These are phyloP conservation scores for Hoplodrina blanda DNA, from an alignment of 2,888 invertebrate species.

Conservation along the genomic window DNA sequence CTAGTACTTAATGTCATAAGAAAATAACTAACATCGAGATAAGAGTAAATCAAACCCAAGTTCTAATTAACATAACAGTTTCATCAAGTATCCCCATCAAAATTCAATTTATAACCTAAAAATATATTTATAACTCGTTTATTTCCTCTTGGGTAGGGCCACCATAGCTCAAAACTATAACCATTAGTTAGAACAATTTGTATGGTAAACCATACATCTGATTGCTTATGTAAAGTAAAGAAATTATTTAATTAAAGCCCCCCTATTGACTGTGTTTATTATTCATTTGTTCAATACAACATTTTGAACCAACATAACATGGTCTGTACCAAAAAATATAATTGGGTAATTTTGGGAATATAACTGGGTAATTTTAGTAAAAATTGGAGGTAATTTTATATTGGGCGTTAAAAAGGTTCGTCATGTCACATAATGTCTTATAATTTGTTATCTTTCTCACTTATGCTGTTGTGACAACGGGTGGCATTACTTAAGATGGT, in stretches of 20 bases:
- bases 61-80: conserved; percentile 41
- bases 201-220: conserved; percentile 72
- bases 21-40: not conserved
- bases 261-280: conserved; percentile 75
- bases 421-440: conserved; percentile 67
- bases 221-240: conserved; percentile 62
- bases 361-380: too few relatives aligned
- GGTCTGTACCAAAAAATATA: conserved; percentile 5
- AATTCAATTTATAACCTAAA: conserved; percentile 68
- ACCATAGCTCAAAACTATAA: conserved; percentile 73
- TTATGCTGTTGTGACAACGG: conserved; percentile 70
- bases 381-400: conserved; percentile 46
- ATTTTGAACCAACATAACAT: conserved; percentile 10
- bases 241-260: conserved; percentile 83
- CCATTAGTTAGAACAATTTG: conserved; percentile 78
- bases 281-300: conserved; percentile 70
- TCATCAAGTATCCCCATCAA: conserved; percentile 54
- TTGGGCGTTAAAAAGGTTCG: conserved; percentile 62
- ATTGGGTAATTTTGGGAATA: not conserved
- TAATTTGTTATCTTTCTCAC: conserved; percentile 82
- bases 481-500: conserved; percentile 60
- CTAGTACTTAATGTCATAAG: too few relatives aligned
- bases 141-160: conserved; percentile 74
- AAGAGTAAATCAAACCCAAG: conserved; percentile 10
- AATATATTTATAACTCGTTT: conserved; percentile 61